Evolutionary conservation across 2,113 vertebrate species (phyloP).

Genomic region (Ceyx margarethae): DNA sequence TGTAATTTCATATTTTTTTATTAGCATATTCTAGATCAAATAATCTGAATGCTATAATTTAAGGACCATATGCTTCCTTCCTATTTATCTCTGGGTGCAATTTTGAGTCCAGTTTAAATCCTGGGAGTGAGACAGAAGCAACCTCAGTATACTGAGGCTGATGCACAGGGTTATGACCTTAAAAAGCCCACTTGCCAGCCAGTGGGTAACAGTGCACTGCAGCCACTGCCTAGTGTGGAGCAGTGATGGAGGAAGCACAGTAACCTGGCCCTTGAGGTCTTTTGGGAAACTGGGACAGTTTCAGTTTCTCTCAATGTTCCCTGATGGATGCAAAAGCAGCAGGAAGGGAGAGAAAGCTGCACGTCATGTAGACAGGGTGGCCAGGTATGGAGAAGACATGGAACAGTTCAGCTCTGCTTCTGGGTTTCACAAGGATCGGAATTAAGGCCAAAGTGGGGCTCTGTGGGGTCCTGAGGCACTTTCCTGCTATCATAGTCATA

Average conservation of each 20-base stretch:
- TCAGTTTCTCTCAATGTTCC: neutral
- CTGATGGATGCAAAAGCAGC: neutral
- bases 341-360: neutral
- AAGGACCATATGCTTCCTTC: neutral
- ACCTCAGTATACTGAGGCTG: neutral
- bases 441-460: neutral
- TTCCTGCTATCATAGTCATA: neutral
- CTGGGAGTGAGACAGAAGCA: neutral
- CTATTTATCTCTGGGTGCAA: neutral
- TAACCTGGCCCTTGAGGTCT: accelerated
- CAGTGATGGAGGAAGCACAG: neutral
- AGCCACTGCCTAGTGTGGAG: neutral
- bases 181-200: neutral
- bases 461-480: neutral
- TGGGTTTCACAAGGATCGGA: neutral
- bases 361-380: neutral
- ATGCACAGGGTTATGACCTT: neutral
- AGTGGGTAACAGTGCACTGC: accelerated
- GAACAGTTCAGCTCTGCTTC: neutral
- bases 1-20: neutral
- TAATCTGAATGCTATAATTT: neutral
- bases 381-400: neutral
- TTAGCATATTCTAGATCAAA: neutral
- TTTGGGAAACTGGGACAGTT: neutral
- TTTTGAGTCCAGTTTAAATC: neutral